A percentile compares a stretch with the other conserved stretches of the same genome.
Conservation (phyloP, 2,888 invertebrate species). For the Synanthedon tipuliformis region DNA sequence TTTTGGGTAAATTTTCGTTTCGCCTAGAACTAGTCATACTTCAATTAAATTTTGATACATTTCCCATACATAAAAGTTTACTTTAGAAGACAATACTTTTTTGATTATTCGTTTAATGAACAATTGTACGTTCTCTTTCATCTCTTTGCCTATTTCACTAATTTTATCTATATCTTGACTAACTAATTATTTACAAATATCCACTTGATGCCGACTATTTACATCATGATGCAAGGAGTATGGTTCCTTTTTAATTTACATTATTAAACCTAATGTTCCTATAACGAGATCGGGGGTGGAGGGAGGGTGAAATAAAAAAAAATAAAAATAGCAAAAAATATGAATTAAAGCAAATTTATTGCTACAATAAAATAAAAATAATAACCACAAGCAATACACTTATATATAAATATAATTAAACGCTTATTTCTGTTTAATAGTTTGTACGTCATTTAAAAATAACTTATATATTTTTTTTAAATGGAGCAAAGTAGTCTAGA, state of each 20-base stretch:
- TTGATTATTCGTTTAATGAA: constrained; percentile 44
- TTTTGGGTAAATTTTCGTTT: constrained; percentile 5
- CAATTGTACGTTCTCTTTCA: constrained; percentile 13
- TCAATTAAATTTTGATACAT: constrained; percentile 36
- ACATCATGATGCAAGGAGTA: constrained; percentile 66
- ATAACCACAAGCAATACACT: constrained; percentile 63
- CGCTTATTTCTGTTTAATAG: constrained; percentile 30
- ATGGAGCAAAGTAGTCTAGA: constrained; percentile 21
- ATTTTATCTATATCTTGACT: constrained; percentile 26
- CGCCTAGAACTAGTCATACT: constrained; percentile 38
- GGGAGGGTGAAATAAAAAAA: constrained; percentile 27
- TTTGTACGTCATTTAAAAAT: constrained; percentile 58
- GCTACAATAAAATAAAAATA: constrained; percentile 66
- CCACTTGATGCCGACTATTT: constrained; percentile 41
- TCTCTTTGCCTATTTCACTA: constrained; percentile 37
- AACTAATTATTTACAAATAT: constrained; percentile 46
- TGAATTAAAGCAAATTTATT: constrained; percentile 69
- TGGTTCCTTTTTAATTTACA: constrained; percentile 65
- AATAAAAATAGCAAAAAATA: constrained; percentile 48
- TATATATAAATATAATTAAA: constrained; percentile 52
- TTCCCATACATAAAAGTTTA: constrained; percentile 31
- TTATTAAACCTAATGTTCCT: constrained; percentile 26
- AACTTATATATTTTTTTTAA: constrained; percentile 20
- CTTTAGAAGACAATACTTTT: constrained; percentile 38
- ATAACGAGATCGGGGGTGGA: constrained; percentile 24